These are phyloP conservation scores for Aegotheles bennettii DNA, from an alignment of 2,113 vertebrate genomes.

Conservation along the genomic window DNA sequence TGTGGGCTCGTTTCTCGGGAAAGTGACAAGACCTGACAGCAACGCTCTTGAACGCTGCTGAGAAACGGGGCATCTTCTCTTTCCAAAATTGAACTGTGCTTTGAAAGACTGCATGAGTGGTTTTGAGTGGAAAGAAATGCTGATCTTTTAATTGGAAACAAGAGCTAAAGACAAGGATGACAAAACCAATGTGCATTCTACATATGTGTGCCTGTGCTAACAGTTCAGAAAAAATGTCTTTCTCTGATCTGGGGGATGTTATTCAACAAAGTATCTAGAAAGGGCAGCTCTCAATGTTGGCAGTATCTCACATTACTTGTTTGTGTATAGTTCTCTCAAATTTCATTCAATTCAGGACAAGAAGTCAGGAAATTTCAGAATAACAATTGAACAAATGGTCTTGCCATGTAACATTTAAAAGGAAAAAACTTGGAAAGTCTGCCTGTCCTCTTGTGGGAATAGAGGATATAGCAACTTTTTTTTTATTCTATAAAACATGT, in stretches of 20 bases:
- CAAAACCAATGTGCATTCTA: background rate
- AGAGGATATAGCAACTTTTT: constrained; percentile 11
- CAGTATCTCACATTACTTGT: background rate
- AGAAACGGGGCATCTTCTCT: background rate
- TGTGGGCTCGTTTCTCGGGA: fast-evolving
- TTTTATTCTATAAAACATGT: constrained; percentile 35
- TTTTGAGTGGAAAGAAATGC: background rate
- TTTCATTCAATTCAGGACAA: background rate
- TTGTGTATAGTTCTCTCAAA: background rate
- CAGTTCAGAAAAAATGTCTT: background rate
- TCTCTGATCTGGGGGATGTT: background rate
- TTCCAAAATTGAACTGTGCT: background rate
- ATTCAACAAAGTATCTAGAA: background rate
- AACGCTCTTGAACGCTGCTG: background rate
- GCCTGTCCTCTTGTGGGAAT: background rate
- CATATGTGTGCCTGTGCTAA: fast-evolving
- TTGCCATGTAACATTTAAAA: background rate
- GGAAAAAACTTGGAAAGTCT: background rate
- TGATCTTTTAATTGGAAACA: background rate
- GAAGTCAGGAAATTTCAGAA: constrained; percentile 12
- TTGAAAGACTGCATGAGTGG: background rate
- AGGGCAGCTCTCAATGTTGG: background rate
- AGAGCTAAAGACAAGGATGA: background rate
- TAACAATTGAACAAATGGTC: constrained; percentile 4
- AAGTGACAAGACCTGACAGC: background rate